phyloP scores from a whole-genome alignment of 2,797 vertebrate genomes.

The Fratercula arctica region DNA sequence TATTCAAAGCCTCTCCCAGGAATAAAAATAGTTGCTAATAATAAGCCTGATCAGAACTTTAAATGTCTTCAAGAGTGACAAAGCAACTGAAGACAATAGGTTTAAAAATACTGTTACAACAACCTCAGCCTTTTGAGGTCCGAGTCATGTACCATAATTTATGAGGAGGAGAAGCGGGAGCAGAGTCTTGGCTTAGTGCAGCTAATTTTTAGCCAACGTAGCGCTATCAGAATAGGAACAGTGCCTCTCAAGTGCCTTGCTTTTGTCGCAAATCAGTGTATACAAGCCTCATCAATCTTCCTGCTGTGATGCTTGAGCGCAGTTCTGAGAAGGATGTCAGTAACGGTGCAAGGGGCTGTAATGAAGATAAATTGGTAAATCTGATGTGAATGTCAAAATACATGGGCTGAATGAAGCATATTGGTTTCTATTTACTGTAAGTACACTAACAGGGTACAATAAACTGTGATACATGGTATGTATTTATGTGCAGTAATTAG shows the following conservation, averaged over 20 bases:
- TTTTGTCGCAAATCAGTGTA: conserved; percentile 31
- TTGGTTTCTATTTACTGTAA: conserved; percentile 52
- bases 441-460: conserved; percentile 32
- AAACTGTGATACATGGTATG: neutral
- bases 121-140: conserved; percentile 1
- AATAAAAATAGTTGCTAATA: neutral
- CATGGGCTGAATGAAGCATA: neutral
- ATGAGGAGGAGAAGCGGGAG: conserved; percentile 36
- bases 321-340: conserved; percentile 37
- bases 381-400: conserved; percentile 35
- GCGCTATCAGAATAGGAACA: neutral
- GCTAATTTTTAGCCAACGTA: conserved; percentile 32
- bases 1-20: neutral
- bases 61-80: neutral
- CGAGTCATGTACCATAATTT: conserved; percentile 7
- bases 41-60: conserved; percentile 4
- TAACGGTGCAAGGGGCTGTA: conserved; percentile 15
- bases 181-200: neutral
- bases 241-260: conserved; percentile 26
- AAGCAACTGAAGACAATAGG: neutral
- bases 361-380: conserved; percentile 53
- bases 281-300: conserved; percentile 56
- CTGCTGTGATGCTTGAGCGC: neutral
- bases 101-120: conserved; percentile 5
- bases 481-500: conserved; percentile 55